Base-by-base conservation (phyloP, 2,797 vertebrate genomes). In the Synanceia verrucosa region DNA sequence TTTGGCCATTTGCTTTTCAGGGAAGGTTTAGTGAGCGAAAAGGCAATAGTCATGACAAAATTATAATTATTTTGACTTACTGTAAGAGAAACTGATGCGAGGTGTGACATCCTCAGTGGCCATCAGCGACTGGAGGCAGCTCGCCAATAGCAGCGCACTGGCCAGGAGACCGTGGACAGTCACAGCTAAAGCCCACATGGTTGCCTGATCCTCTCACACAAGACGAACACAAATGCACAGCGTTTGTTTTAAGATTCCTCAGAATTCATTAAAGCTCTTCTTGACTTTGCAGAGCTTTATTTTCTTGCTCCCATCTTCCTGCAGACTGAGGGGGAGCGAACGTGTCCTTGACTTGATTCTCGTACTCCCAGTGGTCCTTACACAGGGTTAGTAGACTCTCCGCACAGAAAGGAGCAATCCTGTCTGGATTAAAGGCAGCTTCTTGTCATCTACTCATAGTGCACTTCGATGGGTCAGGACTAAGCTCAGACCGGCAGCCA, bases 51-150 rank as follows among this genome's bases (percentile, higher is more conserved):
- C 14, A n/a, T 6, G n/a, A 33, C 8, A 62, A 48, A 48, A 6
- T 37, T 10, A 6, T 43, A 41, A 41, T 51, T 0, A 7, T 41
- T 67, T 50, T 0, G 5, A 93, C 96, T 96, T 92, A 97, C 96
- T 95, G 86, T 95, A 95, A n/a, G 86, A 87, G 85, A 97, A 93
- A 73, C 94, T 96, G 91, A 97, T 93, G 69, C 96, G 94, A 1
- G 96, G 94, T 5, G 91, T 91, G 23, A 93, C 91, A 66, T 92
- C 89, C 4, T 91, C 83, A 1, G 86, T 74, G 13, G 88, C 72
- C 5, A 26, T 66, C 65, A 59, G 68, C 26, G 81, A 85, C 52
- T 84, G 81, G 67, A 88, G 57, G 56, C 82, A 74, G 72, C 72
- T 36, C 18, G 72, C 84, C 62, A 87, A 71, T 34, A 93, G 83